Base-by-base conservation (phyloP, 64 coral and sea anemone genomes). In the Pocillopora damicornis region DNA sequence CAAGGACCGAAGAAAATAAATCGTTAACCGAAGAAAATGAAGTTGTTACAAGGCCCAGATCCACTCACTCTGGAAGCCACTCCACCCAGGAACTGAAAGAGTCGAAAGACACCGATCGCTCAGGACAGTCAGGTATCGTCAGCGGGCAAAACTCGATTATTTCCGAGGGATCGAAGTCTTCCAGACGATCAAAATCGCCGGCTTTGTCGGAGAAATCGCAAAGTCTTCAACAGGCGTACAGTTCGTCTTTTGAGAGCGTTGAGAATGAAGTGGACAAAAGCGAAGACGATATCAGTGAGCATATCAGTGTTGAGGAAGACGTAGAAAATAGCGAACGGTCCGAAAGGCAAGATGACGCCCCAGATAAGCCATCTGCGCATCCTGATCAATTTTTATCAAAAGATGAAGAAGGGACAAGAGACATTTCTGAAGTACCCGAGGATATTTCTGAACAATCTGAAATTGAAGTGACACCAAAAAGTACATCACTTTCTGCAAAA, bases 271-370 rank as follows among this genome's bases (percentile, higher is more conserved):
- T 14, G 76, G 73, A 71, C 2, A 72, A 75, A 68, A 95, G 89
- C 58, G 94, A 83, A 56, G 81, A 95, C 11, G 94, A 95, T 35
- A 86, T 95, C 16, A 95, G 94, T 74, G 90, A 92, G 11, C 75
- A 79, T 6, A 91, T 95, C 58, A 92, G 93, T 67, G 61, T 95
- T 15, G 90, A 81, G n/a, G 94, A 92, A 22, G 90, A 81, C 11
- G 22, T 23, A 38, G 59, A 61, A 66, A 26, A 73, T 13, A 35
- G 30, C 7, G 79, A 89, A n/a, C 20, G 9, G 18, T 71, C 67
- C 7, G 67, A 11, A 63, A 58, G 15, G 6, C 36, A 61, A n/a
- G 30, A 61, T 9, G 37, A 25, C 60, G 25, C 51, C 37, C 59
- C 30, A 61, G 88, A 74, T 81, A 26, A 89, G 15, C 11, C 42